These are phyloP conservation scores for Chrysolina oricalcia DNA, from an alignment of 2,888 invertebrate species.

Conservation along the genomic window DNA sequence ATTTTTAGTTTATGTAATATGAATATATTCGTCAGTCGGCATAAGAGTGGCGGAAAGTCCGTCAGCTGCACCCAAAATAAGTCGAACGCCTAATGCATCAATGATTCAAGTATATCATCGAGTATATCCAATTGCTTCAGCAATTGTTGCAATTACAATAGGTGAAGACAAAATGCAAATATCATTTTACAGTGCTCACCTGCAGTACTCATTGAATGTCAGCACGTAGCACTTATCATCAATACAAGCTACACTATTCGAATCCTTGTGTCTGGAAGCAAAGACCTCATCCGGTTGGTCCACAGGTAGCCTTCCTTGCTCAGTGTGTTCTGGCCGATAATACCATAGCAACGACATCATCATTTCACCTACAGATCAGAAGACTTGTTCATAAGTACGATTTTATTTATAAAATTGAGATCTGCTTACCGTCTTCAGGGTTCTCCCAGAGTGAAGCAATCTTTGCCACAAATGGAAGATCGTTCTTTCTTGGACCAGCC, in stretches of 20 bases:
- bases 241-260: constrained; percentile 96
- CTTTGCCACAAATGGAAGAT: constrained; percentile 95
- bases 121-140: no score
- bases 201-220: constrained; percentile 96
- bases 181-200: constrained; percentile 77
- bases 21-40: no score
- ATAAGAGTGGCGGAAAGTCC: no score
- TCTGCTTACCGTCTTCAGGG: constrained; percentile 86
- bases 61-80: no score
- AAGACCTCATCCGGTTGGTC: constrained; percentile 95
- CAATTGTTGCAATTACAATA: no score
- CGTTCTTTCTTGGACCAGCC: constrained; percentile 86
- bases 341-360: constrained; percentile 98
- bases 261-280: constrained; percentile 95
- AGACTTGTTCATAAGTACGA: constrained; percentile 14
- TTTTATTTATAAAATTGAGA: not conserved
- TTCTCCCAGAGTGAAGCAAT: constrained; percentile 96
- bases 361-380: constrained; percentile 87
- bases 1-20: no score
- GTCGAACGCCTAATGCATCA: no score
- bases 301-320: constrained; percentile 85
- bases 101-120: no score
- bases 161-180: not conserved
- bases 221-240: constrained; percentile 98
- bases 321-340: constrained; percentile 97